These are phyloP conservation scores for Acropternis orthonyx DNA, from an alignment of 2,797 vertebrate species.

Conservation along the genomic window DNA sequence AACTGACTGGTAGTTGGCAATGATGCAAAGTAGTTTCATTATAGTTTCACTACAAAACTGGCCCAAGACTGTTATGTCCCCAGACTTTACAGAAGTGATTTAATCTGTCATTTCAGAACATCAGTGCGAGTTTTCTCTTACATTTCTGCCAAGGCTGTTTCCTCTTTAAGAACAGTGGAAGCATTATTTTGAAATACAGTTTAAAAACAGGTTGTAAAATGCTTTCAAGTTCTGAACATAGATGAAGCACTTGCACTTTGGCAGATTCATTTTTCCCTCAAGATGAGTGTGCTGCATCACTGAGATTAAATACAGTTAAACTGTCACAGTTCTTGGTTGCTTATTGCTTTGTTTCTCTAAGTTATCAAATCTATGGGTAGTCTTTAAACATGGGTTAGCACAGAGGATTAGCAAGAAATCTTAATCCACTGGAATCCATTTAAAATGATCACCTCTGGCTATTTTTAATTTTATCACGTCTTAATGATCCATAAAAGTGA, in stretches of 20 bases:
- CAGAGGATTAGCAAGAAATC: background rate
- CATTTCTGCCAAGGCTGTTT: background rate
- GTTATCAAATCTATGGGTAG: background rate
- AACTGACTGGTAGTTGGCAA: background rate
- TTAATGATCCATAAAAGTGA: background rate
- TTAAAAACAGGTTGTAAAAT: slow-evolving; percentile 20
- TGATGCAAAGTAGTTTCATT: background rate
- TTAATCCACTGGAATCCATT: background rate
- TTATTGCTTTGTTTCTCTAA: slow-evolving; percentile 11
- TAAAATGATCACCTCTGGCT: background rate
- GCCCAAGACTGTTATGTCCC: background rate
- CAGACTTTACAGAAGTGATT: background rate
- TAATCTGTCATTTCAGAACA: background rate
- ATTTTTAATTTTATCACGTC: background rate
- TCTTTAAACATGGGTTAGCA: slow-evolving; percentile 9
- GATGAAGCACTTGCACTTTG: background rate
- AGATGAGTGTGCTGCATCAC: background rate
- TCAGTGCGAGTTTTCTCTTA: background rate
- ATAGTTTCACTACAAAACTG: background rate
- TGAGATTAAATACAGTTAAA: slow-evolving; percentile 14
- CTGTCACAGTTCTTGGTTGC: background rate
- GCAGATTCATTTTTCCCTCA: slow-evolving; percentile 6
- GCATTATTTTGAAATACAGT: slow-evolving; percentile 10
- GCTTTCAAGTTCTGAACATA: background rate
- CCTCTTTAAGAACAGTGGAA: background rate